Conservation (phyloP, 2,888 invertebrate genomes). For the Branchellion lobata region DNA sequence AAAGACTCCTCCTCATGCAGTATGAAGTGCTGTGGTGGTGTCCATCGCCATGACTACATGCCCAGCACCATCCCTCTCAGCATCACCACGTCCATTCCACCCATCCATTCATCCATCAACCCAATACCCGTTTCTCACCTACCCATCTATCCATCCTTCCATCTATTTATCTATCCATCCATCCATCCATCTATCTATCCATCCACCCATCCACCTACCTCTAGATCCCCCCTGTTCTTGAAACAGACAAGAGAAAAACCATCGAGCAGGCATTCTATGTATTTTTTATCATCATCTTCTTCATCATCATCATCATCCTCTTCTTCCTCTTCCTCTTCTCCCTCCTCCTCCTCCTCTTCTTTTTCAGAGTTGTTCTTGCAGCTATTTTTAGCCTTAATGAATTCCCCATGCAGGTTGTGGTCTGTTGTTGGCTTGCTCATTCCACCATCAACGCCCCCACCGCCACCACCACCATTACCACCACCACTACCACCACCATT, state of each 20-base stretch:
- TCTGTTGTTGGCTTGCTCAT: not conserved
- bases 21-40: not conserved
- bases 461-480: not conserved
- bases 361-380: not conserved
- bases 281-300: not conserved
- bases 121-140: too few species aligned
- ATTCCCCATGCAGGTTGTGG: not conserved
- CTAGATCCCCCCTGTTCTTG: not conserved
- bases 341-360: not conserved
- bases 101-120: conserved; percentile 12
- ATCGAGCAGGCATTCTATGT: conserved; percentile 11
- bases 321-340: not conserved
- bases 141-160: not conserved
- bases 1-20: not conserved
- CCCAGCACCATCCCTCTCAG: not conserved
- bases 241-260: conserved; percentile 30
- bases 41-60: not conserved
- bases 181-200: not conserved
- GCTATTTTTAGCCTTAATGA: not conserved
- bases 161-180: conserved; percentile 4
- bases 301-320: not conserved
- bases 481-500: not conserved
- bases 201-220: not conserved
- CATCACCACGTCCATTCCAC: not conserved
- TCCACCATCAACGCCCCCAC: not conserved